These are phyloP conservation scores for Periphyllus acericola DNA, from an alignment of 2,888 invertebrate species.

Conservation along the genomic window DNA sequence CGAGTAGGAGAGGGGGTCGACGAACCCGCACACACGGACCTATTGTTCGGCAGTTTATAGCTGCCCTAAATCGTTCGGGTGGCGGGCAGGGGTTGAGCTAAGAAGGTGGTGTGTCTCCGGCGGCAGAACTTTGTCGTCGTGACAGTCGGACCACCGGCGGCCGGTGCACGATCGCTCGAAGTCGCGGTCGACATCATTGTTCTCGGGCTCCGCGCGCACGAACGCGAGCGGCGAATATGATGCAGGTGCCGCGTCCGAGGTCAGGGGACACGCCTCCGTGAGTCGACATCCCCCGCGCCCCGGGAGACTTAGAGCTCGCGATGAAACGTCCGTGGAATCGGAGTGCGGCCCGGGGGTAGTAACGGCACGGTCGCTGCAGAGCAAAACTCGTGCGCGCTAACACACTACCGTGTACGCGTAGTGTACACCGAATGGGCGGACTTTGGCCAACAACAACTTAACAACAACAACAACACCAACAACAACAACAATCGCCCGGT, in stretches of 20 bases:
- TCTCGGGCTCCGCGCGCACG: not conserved
- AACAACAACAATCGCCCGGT: no score
- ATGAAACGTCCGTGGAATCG: no score
- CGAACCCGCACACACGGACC: not conserved
- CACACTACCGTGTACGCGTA: not conserved
- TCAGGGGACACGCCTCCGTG: not conserved
- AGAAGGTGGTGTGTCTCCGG: not conserved
- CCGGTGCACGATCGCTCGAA: not conserved
- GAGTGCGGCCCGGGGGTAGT: no score
- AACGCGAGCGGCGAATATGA: not conserved
- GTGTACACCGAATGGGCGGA: constrained; percentile 55
- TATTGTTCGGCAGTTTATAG: not conserved
- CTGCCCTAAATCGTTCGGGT: no score
- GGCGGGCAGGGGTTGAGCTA: no score
- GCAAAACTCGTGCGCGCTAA: not conserved
- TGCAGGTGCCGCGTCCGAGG: no score
- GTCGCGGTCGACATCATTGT: not conserved
- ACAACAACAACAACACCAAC: not conserved
- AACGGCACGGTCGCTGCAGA: no score
- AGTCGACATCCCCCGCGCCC: no score
- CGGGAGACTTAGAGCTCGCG: not conserved
- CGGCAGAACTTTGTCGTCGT: not conserved
- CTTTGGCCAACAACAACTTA: constrained; percentile 32
- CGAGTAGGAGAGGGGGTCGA: not conserved
- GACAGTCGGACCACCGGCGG: not conserved